Evolutionary conservation across 2,888 invertebrate genomes (phyloP), one percentile per base, ranked within the genome.

Genomic region (Calameuta filiformis): DNA sequence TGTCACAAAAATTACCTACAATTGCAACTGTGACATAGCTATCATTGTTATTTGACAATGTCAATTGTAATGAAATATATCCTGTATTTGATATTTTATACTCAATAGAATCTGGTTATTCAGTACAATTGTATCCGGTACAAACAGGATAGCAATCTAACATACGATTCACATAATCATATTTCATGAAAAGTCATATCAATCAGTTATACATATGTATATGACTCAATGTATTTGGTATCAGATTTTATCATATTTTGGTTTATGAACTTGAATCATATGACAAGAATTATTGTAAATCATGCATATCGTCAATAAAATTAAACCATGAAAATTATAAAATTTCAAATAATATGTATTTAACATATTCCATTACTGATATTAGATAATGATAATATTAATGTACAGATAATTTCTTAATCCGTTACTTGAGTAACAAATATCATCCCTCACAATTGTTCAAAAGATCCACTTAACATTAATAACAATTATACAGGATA

Each of bases 401-500:
- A 56, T 56, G 15, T 56, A 56, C 0, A 40, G 40, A 40, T 56
- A 56, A 56, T 15, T 56, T 23, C 23, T 56, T 56, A 23, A 56
- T 56, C 9, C 9, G 2, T 23, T 23, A 56, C 23, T 56, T 56
- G 3, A 35, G 9, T 23, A 23, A 56, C 23, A 56, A 56, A 23
- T 56, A 56, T 23, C 40, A 56, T 23, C 15, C 23, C 6, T 56
- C 40, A 56, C 9, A 23, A 56, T 56, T 56, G 4, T 23, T 56
- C 23, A 15, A 15, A 23, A 56, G 23, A 23, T 56, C 23, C 9
- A 56, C 9, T 56, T 56, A 23, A 56, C 40, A 23, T 56, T 56
- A 56, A 56, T 23, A 56, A 15, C 4, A 23, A 23, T 11, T 71
- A 71, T 3, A 71, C 9, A 15, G 31, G n/a, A 31, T 23, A 92